Base-by-base conservation (phyloP, 2,113 vertebrate genomes). In the Leucopsar rothschildi region DNA sequence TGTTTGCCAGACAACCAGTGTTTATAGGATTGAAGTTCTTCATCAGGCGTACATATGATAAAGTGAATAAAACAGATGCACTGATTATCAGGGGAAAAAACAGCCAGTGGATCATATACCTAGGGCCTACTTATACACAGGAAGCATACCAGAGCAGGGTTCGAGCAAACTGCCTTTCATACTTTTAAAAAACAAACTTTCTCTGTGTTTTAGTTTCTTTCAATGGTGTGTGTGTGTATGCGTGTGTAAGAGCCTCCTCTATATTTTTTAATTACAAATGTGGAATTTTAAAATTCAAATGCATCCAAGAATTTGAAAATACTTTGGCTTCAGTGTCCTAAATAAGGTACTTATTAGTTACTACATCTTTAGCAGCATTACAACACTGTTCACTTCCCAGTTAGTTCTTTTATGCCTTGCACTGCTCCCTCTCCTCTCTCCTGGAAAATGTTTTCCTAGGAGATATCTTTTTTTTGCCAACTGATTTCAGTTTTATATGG, bases 371-470 rank as follows among this genome's bases (percentile, higher is more conserved):
- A 57, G 45, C 66, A 90, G 31, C 24, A 28, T 66, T 75, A 79
- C 3, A 25, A n/a, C 63, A 61, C 24, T 5, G 0, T 68, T 71
- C 19, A 80, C 27, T 86, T 75, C 37, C 24, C 13, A 19, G 45
- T 68, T 39, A 40, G 24, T 47, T 61, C 8, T 61, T 66, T 47
- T 35, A 39, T 50, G 28, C 23, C 55, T 91, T 45, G 6, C 64
- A 6, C n/a, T 2, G 1, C 20, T 56, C 13, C 6, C 5, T 69
- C 22, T 20, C 8, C 2, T 24, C 9, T 76, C 31, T 60, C 11
- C 31, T n/a, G 45, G 15, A 85, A 82, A 66, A 73, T 55, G 8
- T 47, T 75, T 69, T 68, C 27, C 35, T 39, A 63, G 11, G 15
- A 69, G 75, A 90, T 63, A 25, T 5, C 19, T 17, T 47, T 70